Evolutionary conservation across 2,888 invertebrate species (phyloP), one percentile per base, ranked within the genome.

Genomic region (Apodemia mormo): DNA sequence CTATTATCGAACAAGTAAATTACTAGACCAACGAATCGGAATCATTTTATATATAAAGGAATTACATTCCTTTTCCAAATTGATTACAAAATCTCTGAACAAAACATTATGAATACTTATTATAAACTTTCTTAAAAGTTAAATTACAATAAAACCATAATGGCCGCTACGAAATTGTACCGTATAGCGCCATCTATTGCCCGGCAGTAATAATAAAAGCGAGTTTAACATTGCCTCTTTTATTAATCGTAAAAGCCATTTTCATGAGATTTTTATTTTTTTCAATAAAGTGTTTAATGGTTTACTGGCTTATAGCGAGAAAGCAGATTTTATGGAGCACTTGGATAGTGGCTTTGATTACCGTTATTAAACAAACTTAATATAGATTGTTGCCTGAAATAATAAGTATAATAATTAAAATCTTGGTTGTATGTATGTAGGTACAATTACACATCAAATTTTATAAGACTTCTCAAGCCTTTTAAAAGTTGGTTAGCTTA

Each of bases 241-340:
- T 78, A 81, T 76, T 73, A 74, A 73, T 78, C 80, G 75, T 79
- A 81, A 83, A 84, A 82, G 76, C 72, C 73, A 74, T 80, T 80
- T 83, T 85, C 79, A 83, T 80, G 81, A 80, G 74, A 75, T 75
- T 80, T 82, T 87, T 84, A 86, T 82, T 85, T 88, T 86, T 85
- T 84, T 84, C 85, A 84, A 87, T 87, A 89, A 88, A 88, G 77
- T 79, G 82, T 87, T 88, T 88, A 88, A 86, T 84, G 82, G 83
- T 77, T 79, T 80, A 80, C 72, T 79, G 77, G 74, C 85, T 87
- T 87, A 88, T 81, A 73, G 78, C 82, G 72, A 77, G 80, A 84
- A 80, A 81, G 81, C 81, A 78, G 77, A 77, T 78, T 82, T 81
- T 82, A 79, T 76, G 75, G 70, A 70, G 71, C 65, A 68, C 70